These are phyloP conservation scores for Noctua comes DNA, from an alignment of 2,888 invertebrate species.

Conservation along the genomic window DNA sequence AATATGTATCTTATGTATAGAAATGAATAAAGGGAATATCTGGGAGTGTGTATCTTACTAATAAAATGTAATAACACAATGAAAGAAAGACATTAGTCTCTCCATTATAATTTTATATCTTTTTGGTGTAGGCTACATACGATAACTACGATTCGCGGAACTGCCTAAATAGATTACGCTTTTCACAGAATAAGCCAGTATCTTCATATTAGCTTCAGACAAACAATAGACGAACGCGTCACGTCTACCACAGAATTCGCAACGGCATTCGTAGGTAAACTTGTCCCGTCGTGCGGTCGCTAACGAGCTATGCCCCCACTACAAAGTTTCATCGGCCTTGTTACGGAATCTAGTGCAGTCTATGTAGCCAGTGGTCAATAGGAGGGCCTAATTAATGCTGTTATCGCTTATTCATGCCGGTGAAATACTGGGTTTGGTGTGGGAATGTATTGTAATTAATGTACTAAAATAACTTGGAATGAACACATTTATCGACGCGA, in stretches of 20 bases:
- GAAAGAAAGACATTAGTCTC: too few relatives aligned
- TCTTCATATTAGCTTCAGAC: neutral
- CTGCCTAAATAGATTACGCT: neutral
- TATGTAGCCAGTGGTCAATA: constrained; percentile 22
- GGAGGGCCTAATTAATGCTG: constrained; percentile 35
- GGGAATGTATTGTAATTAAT: neutral
- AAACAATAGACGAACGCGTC: constrained; percentile 33
- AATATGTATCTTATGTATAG: too few relatives aligned
- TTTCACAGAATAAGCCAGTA: constrained; percentile 4
- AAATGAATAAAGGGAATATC: too few relatives aligned
- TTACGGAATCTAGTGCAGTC: constrained; percentile 46
- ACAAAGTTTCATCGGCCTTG: constrained; percentile 61
- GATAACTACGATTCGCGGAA: neutral
- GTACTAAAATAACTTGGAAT: neutral
- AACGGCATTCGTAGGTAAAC: constrained; percentile 53
- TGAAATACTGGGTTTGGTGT: neutral
- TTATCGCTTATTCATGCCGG: constrained; percentile 2
- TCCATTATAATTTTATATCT: too few relatives aligned
- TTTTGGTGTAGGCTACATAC: too few relatives aligned
- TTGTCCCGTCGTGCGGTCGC: constrained; percentile 44
- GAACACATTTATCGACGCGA: neutral
- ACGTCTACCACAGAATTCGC: constrained; percentile 33
- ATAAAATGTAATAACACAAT: too few relatives aligned
- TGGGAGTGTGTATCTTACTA: too few relatives aligned
- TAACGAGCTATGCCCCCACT: constrained; percentile 59